Conservation (phyloP, 2,113 vertebrate genomes). For the Regulus satrapa region DNA sequence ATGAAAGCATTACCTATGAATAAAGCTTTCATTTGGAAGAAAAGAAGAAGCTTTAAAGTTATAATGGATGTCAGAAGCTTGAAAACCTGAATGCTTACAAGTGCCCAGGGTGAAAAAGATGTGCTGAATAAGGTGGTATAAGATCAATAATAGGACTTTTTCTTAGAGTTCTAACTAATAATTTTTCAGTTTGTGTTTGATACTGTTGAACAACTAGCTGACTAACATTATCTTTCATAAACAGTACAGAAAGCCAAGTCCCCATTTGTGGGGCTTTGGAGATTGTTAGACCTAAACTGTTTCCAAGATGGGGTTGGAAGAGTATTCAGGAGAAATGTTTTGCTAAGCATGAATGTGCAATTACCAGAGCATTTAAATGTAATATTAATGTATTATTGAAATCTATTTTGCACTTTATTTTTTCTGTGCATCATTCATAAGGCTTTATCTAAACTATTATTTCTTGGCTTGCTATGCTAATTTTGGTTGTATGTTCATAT, state of each 20-base stretch:
- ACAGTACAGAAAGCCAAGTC: background rate
- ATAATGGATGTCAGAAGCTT: background rate
- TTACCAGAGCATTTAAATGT: background rate
- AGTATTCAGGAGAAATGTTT: background rate
- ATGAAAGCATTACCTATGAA: background rate
- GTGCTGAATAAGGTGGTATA: background rate
- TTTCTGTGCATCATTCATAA: background rate
- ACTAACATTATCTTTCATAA: background rate
- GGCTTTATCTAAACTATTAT: conserved; percentile 14
- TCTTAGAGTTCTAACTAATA: background rate
- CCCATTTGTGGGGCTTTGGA: background rate
- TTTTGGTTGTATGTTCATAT: conserved; percentile 22
- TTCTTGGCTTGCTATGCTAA: background rate
- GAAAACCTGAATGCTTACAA: background rate
- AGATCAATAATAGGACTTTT: background rate
- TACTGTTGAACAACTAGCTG: background rate
- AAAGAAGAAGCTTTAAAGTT: background rate
- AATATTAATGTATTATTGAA: background rate
- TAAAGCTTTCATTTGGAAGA: background rate
- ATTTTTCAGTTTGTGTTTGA: background rate
- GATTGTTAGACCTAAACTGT: background rate
- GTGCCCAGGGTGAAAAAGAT: background rate
- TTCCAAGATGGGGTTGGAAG: background rate
- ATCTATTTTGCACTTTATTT: background rate
- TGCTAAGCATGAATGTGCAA: background rate